A percentile compares a stretch with the other conserved stretches of the same genome.
Conservation (phyloP, 1,140 invertebrate species). For the Rhopalosiphum padi region DNA sequence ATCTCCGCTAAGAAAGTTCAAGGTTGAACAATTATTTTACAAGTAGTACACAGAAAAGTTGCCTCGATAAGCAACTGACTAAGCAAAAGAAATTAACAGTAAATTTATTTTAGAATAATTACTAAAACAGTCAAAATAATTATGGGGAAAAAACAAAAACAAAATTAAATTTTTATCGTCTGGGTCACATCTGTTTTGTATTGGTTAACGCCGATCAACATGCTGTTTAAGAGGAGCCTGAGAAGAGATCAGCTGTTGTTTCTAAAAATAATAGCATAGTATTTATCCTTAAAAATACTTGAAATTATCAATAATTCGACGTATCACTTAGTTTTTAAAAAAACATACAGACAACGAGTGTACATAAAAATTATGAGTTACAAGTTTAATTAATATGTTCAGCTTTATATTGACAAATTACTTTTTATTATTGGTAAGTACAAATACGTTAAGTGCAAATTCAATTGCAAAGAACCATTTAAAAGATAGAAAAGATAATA, state of each 20-base stretch:
- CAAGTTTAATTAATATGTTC: background rate
- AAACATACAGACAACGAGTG: background rate
- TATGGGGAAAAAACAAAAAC: slow-evolving; percentile 22
- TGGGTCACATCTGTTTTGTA: slow-evolving; percentile 53
- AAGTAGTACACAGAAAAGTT: background rate
- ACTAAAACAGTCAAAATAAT: background rate
- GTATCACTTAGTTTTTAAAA: background rate
- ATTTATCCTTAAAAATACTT: slow-evolving; percentile 28
- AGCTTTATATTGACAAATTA: background rate
- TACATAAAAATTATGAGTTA: background rate
- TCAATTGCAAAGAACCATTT: background rate
- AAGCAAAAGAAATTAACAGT: background rate
- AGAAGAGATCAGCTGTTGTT: slow-evolving; percentile 10
- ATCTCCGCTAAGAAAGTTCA: background rate
- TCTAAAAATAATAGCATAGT: slow-evolving; percentile 27
- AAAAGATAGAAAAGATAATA: background rate
- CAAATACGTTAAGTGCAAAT: background rate
- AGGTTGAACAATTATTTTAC: slow-evolving; percentile 7
- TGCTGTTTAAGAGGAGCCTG: slow-evolving; percentile 12
- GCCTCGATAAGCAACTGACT: background rate
- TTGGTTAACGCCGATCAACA: slow-evolving; percentile 42
- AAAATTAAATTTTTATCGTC: slow-evolving; percentile 44
- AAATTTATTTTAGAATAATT: background rate
- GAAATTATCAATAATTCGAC: background rate
- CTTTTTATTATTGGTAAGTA: too few species aligned